Percentiles rank a stretch among this genome's conserved stretches.
These are phyloP conservation scores for Dryoscopus gambensis DNA, from an alignment of 2,113 vertebrate genomes.

Conservation along the genomic window DNA sequence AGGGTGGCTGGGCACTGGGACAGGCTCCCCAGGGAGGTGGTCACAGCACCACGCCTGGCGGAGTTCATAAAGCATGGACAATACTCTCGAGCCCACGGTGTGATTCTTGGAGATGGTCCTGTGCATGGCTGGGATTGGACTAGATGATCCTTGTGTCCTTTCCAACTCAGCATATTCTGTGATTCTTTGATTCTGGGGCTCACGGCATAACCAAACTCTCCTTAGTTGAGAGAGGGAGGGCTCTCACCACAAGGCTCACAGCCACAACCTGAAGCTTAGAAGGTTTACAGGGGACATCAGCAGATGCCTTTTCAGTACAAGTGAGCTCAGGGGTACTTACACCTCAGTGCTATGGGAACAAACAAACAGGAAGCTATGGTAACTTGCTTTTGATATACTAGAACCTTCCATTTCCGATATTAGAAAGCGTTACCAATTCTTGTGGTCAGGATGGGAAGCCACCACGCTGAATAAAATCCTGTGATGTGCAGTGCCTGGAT, in stretches of 20 bases:
- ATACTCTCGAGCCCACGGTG: fast-evolving
- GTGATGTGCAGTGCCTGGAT: neutral
- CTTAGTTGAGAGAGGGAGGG: neutral
- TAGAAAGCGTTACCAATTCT: neutral
- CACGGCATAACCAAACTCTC: fast-evolving
- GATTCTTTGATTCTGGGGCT: neutral
- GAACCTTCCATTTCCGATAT: neutral
- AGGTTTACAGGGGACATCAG: neutral
- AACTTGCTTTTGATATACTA: neutral
- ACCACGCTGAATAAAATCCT: neutral
- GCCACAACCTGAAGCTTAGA: neutral
- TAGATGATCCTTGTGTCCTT: neutral
- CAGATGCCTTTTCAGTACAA: neutral
- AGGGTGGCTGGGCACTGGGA: neutral
- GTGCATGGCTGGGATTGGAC: neutral
- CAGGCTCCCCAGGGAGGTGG: neutral
- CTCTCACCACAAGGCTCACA: neutral
- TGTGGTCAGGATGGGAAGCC: neutral
- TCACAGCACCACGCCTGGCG: neutral
- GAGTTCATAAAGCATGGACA: neutral
- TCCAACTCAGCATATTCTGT: neutral
- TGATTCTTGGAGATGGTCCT: neutral
- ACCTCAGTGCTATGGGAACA: neutral
- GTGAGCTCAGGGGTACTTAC: neutral
- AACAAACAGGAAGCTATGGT: neutral